Base-by-base conservation (phyloP, 2,888 invertebrate species). In the Frankliniella intonsa region DNA sequence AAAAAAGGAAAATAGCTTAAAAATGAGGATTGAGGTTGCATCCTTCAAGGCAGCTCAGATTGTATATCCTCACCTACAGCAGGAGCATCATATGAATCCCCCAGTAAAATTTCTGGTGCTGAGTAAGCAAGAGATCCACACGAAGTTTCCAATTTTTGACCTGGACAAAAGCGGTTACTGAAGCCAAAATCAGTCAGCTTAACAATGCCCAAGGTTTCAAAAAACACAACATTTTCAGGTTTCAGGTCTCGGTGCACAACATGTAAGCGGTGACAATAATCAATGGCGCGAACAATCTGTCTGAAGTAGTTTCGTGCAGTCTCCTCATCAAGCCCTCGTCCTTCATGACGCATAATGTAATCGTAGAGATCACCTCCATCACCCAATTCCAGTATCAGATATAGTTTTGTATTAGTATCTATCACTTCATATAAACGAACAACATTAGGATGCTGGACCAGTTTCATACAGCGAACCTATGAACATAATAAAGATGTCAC, bases 221-320 rank as follows among this genome's bases (percentile, higher is more conserved):
- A 99, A 90, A 99, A 99, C 81, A 99, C 98, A 83, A 99, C 99
- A 90, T 99, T 99, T 89, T 99, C 99, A 19, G 99, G 99, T 89
- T 99, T 99, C 85, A 99, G 91, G 90, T 99, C 99, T 85, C 99
- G 92, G 87, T 95, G 95, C 22, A 95, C 92, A 50, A 95, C 94
- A 87, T 94, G 94, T 84, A 95, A 91, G 90, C 96, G 94, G 90
- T 99, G 99, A 90, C 99, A 99, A 88, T 98, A 96, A 84, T 97
- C 96, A 88, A 99, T 99, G 85, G 99, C 99, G 86, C 96, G 93
- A 84, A 99, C 96, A 87, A 99, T 99, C 91, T 99, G 95, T 84
- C 95, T 92, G 89, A 99, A 99, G 89, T 99, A 99, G 88, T 95
- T 95, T 86, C 94, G 92, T 84, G 96, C 96, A 85, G 94, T 90